phyloP scores from a whole-genome alignment of 2,113 vertebrate genomes.

The Xiphorhynchus elegans region DNA sequence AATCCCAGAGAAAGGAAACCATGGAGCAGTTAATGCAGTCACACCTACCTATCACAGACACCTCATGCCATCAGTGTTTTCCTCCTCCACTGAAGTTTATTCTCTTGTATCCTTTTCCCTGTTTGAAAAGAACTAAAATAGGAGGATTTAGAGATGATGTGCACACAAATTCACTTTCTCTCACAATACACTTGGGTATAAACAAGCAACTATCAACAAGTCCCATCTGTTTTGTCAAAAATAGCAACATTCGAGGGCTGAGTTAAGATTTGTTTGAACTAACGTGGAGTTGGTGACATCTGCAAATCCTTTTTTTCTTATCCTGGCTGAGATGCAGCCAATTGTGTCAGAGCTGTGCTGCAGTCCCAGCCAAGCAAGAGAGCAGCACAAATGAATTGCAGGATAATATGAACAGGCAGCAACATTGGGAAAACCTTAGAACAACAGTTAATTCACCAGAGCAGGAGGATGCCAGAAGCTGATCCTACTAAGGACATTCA shows the following conservation, averaged over 20 bases:
- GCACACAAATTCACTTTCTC: neutral
- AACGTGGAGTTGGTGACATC: neutral
- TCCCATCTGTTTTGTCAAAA: neutral
- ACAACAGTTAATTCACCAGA: neutral
- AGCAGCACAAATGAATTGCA: neutral
- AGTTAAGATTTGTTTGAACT: neutral
- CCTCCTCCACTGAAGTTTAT: neutral
- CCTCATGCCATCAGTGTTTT: neutral
- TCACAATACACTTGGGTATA: neutral
- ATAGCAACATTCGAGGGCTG: neutral
- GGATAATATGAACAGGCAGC: neutral
- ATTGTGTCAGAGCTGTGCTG: neutral
- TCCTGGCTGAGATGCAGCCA: neutral
- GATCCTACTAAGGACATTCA: neutral
- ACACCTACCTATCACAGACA: neutral
- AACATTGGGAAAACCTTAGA: neutral
- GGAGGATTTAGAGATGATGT: neutral
- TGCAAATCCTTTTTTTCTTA: neutral
- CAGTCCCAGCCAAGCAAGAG: neutral
- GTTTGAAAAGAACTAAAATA: neutral
- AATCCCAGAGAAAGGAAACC: neutral
- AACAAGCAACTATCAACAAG: neutral
- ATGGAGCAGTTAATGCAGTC: neutral
- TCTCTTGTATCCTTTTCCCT: neutral
- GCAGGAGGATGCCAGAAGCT: neutral